Base-by-base conservation (phyloP, 2,888 invertebrate species). In the Dolichomitus sp. region DNA sequence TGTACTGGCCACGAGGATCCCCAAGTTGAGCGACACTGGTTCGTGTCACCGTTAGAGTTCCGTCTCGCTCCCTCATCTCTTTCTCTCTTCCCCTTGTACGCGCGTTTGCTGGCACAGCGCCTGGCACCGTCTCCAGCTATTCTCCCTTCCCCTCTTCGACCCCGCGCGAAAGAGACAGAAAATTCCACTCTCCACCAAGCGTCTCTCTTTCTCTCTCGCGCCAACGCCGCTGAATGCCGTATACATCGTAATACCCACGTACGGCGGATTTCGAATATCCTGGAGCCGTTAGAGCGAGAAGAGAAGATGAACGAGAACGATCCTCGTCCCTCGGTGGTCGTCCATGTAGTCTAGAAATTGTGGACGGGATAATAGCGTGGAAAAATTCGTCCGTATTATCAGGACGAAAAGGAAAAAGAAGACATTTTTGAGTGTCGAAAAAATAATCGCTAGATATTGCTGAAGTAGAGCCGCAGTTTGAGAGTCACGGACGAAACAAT, bases 11-110 rank as follows among this genome's bases (percentile, higher is more conserved):
- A 17, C 78, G 48, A 1, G 84, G 78, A 87, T 63, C 91, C 89
- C 17, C 75, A 50, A 80, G 85, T 88, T 91, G 92, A 90, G 90
- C 81, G 86, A 12, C 92, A 87, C 91, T 91, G 91, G 50, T 83
- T 81, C 85, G 88, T 91, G 91, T 92, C 92, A 91, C 90, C 90
- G 91, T 90, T 91, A 90, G 87, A 86, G 87, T 90, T 89, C 88
- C 87, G 86, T 87, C 87, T 88, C 87, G 86, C 75, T 80, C 79
- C 61, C 81, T 66, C 86, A 40, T 68, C 61, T 68, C 70, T 52
- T 61, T 30, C 74, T 37, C 50, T 45, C 70, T 30, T 42, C 19
- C 42, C 12, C 74, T 54, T 19, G 52, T 11, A n/a, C 78, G 33
- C 52, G 48, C 70, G 73, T 61, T 73, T 70, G 84, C 78, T 81